phyloP scores from a whole-genome alignment of 1,140 invertebrate genomes.

The Aphidius gifuensis region DNA sequence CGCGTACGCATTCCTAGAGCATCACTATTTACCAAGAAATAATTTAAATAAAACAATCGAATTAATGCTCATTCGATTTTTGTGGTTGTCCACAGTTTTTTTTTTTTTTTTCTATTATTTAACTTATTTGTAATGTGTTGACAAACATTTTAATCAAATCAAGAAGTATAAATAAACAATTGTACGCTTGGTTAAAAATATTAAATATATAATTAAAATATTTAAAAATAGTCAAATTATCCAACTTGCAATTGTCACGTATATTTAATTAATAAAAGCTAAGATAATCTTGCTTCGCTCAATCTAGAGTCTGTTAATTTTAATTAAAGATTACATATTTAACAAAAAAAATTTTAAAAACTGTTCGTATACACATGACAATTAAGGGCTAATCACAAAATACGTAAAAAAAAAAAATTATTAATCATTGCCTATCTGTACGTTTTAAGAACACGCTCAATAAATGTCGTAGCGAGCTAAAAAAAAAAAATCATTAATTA shows the following conservation, averaged over 20 bases:
- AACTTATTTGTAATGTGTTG: too few species aligned
- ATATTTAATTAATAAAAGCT: slow-evolving; percentile 20
- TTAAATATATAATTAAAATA: too few species aligned
- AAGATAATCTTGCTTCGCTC: slow-evolving; percentile 42
- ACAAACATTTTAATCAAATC: too few species aligned
- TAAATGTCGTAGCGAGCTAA: slow-evolving; percentile 46
- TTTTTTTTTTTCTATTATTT: too few species aligned
- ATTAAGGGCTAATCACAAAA: slow-evolving; percentile 23
- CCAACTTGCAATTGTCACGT: too few species aligned
- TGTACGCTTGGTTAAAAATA: too few species aligned
- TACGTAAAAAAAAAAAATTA: slow-evolving; percentile 23
- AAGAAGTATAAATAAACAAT: too few species aligned
- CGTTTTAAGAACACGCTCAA: slow-evolving; percentile 51
- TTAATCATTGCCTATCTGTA: slow-evolving; percentile 48
- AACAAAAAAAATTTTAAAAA: slow-evolving; percentile 12
- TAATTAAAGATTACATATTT: slow-evolving; percentile 10
- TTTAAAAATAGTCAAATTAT: background rate
- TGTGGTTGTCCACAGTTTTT: too few species aligned
- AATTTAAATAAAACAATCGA: slow-evolving; percentile 7
- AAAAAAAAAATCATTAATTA: slow-evolving; percentile 2
- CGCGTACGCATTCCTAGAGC: slow-evolving; percentile 43
- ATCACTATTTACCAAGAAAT: slow-evolving; percentile 34
- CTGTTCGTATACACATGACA: slow-evolving; percentile 18
- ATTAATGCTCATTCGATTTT: background rate
- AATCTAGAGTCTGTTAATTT: slow-evolving; percentile 37